A percentile compares a stretch with the other conserved stretches of the same genome.
Evolutionary conservation across 2,797 vertebrate species (phyloP).

Genomic region (Micrastur ruficollis): DNA sequence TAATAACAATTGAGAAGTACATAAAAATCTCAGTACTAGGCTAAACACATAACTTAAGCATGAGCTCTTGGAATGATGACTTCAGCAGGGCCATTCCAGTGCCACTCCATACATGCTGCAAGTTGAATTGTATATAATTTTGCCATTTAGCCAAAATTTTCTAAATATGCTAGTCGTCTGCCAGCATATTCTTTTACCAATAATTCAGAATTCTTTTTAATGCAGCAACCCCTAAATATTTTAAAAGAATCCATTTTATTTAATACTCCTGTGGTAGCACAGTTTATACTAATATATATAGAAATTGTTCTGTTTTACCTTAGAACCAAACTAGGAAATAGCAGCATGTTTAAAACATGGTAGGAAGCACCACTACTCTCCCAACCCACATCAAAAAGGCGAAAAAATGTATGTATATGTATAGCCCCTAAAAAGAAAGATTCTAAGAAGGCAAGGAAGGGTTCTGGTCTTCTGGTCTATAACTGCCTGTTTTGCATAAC

Average conservation of each 20-base stretch:
- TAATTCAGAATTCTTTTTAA: not conserved
- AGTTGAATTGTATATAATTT: not conserved
- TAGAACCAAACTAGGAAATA: not conserved
- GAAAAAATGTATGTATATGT: not conserved
- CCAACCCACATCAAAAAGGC: not conserved
- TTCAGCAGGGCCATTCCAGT: not conserved
- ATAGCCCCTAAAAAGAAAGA: not conserved
- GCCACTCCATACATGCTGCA: not conserved
- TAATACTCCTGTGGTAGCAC: not conserved
- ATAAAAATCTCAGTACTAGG: not conserved
- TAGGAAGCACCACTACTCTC: not conserved
- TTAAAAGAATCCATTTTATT: not conserved
- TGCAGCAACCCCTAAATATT: not conserved
- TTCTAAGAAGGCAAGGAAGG: not conserved
- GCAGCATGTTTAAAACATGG: not conserved
- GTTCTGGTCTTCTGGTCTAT: not conserved
- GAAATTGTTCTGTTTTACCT: not conserved
- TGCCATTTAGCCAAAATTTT: not conserved
- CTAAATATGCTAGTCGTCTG: not conserved
- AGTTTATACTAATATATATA: not conserved
- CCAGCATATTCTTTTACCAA: not conserved
- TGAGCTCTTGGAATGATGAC: not conserved
- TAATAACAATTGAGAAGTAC: not conserved
- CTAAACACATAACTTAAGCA: not conserved
- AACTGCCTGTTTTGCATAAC: not conserved